phyloP scores from a whole-genome alignment of 2,888 invertebrate species.

The Torymus aiolomorphi region DNA sequence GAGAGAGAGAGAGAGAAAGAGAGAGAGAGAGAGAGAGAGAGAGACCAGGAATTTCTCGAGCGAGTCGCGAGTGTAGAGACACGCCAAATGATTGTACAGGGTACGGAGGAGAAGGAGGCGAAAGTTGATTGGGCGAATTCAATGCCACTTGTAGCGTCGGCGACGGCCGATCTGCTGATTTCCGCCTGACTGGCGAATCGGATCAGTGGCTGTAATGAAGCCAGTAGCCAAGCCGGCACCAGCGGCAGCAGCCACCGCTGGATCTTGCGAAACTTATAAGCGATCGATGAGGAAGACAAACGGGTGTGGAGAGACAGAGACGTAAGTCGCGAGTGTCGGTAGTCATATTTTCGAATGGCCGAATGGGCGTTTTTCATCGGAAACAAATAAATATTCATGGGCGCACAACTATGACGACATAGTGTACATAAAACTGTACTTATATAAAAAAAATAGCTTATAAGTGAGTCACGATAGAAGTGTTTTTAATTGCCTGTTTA shows the following conservation, averaged over 20 bases:
- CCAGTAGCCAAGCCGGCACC: neutral
- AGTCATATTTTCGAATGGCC: too few species aligned
- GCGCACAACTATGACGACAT: too few species aligned
- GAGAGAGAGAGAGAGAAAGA: too few species aligned
- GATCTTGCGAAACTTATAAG: constrained; percentile 16
- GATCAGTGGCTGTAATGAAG: neutral
- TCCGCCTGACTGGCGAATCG: constrained; percentile 15
- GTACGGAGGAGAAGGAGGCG: neutral
- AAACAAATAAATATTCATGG: too few species aligned
- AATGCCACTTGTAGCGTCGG: constrained; percentile 36
- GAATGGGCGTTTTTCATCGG: too few species aligned
- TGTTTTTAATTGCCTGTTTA: too few species aligned
- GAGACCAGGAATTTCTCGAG: neutral
- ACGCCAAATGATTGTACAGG: constrained; percentile 1
- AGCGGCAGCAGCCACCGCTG: neutral
- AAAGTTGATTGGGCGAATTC: constrained; percentile 38
- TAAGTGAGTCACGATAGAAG: too few species aligned
- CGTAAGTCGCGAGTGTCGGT: too few species aligned
- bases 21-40: neutral
- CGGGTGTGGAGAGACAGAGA: too few species aligned
- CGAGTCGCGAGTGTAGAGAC: neutral
- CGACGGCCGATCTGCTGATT: constrained; percentile 25
- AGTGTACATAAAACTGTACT: too few species aligned
- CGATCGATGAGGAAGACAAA: neutral
- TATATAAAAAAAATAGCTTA: too few species aligned